Conservation (phyloP, 2,888 invertebrate genomes). For the Tuta absoluta region DNA sequence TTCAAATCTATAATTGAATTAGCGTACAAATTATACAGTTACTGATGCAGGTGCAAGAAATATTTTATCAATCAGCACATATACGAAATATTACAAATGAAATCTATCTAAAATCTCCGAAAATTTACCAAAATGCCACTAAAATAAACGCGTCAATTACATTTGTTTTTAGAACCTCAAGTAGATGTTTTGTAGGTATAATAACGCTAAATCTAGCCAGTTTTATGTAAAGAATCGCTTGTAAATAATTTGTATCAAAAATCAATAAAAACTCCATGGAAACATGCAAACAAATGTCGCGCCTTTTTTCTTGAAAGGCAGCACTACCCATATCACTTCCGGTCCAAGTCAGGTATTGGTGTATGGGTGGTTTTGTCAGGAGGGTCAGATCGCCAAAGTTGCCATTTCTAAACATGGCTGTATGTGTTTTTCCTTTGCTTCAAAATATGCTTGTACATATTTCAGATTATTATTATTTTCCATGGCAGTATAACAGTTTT, state of each 20-base stretch:
- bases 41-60: not conserved
- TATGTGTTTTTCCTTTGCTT: slow-evolving; percentile 4
- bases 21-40: slow-evolving; percentile 22
- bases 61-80: slow-evolving; percentile 31
- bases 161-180: slow-evolving; percentile 55
- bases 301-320: slow-evolving; percentile 42
- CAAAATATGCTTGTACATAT: not conserved
- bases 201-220: slow-evolving; percentile 39
- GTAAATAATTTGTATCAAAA: slow-evolving; percentile 39
- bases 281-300: slow-evolving; percentile 68
- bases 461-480: no score
- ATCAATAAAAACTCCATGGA: slow-evolving; percentile 62
- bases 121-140: slow-evolving; percentile 37
- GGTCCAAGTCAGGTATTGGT: not conserved
- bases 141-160: slow-evolving; percentile 46
- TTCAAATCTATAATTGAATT: no score
- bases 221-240: not conserved
- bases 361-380: not conserved
- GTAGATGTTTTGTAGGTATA: slow-evolving; percentile 25
- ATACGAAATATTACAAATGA: slow-evolving; percentile 45
- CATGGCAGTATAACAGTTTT: no score
- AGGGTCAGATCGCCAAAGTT: not conserved
- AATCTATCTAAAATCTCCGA: slow-evolving; percentile 38
- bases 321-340: not conserved
- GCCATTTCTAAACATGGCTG: slow-evolving; percentile 8